phyloP scores from a whole-genome alignment of 2,113 vertebrate species.

The Trachemys scripta region DNA sequence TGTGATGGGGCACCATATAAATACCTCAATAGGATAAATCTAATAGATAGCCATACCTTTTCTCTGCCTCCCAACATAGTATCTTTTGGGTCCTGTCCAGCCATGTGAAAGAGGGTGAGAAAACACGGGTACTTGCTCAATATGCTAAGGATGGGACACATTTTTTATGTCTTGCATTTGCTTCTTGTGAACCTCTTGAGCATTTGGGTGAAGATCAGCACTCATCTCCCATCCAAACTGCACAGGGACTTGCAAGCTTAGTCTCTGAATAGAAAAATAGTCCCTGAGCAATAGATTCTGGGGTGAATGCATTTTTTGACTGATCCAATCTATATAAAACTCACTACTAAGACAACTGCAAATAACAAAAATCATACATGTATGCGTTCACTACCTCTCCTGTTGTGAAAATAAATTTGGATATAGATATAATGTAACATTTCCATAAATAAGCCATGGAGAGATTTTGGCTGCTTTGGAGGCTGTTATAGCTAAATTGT shows the following conservation, averaged over 20 bases:
- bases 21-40: neutral
- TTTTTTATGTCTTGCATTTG: conserved; percentile 51
- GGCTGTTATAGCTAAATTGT: neutral
- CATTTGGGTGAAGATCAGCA: conserved; percentile 10
- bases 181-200: conserved; percentile 22
- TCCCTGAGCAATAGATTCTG: conserved; percentile 9
- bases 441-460: conserved; percentile 21
- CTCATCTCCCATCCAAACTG: conserved; percentile 9
- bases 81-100: neutral
- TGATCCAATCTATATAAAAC: conserved; percentile 21
- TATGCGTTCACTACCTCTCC: conserved; percentile 42
- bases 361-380: conserved; percentile 24
- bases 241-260: neutral
- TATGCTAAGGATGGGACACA: neutral
- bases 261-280: conserved; percentile 57
- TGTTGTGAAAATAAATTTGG: conserved; percentile 55
- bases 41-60: neutral
- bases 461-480: conserved; percentile 23
- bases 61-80: neutral
- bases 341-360: conserved; percentile 41
- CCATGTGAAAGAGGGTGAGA: neutral
- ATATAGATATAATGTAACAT: conserved; percentile 30
- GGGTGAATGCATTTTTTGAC: conserved; percentile 47
- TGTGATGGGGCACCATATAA: rapidly evolving
- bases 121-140: neutral